These are phyloP conservation scores for Eristalinus sepulchralis DNA, from an alignment of 2,888 invertebrate species.

Conservation along the genomic window DNA sequence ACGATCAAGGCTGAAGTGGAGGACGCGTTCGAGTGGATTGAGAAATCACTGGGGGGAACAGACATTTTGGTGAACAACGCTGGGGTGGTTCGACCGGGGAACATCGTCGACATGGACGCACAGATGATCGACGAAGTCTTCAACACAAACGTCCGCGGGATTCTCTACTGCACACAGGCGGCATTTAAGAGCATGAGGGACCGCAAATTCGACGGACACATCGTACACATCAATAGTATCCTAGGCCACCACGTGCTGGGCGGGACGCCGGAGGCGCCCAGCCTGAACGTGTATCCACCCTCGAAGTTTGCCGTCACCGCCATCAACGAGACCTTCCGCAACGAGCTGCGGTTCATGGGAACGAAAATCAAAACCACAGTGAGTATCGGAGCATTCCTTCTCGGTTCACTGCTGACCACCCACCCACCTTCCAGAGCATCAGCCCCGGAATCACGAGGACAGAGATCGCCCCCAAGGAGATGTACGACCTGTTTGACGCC, in stretches of 20 bases:
- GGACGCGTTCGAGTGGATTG: slow-evolving; percentile 82
- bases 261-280: slow-evolving; percentile 48
- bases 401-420: not conserved
- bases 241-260: slow-evolving; percentile 32
- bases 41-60: slow-evolving; percentile 82
- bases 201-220: slow-evolving; percentile 76
- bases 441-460: slow-evolving; percentile 44
- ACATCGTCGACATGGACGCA: slow-evolving; percentile 75
- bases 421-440: slow-evolving; percentile 18
- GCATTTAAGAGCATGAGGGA: slow-evolving; percentile 82
- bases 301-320: slow-evolving; percentile 72
- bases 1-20: slow-evolving; percentile 82
- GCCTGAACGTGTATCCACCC: slow-evolving; percentile 65
- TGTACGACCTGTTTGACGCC: slow-evolving; percentile 72
- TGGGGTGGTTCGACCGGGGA: slow-evolving; percentile 79
- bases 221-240: slow-evolving; percentile 77
- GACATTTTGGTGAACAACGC: slow-evolving; percentile 85
- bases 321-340: slow-evolving; percentile 68
- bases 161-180: slow-evolving; percentile 81
- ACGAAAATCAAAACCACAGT: slow-evolving; percentile 72
- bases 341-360: slow-evolving; percentile 70
- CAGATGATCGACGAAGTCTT: slow-evolving; percentile 77
- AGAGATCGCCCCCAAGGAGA: slow-evolving; percentile 55
- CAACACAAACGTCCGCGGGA: slow-evolving; percentile 81
- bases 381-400: slow-evolving; percentile 42